Conservation (phyloP, 2,888 invertebrate species). For the Tribolium freemani region DNA sequence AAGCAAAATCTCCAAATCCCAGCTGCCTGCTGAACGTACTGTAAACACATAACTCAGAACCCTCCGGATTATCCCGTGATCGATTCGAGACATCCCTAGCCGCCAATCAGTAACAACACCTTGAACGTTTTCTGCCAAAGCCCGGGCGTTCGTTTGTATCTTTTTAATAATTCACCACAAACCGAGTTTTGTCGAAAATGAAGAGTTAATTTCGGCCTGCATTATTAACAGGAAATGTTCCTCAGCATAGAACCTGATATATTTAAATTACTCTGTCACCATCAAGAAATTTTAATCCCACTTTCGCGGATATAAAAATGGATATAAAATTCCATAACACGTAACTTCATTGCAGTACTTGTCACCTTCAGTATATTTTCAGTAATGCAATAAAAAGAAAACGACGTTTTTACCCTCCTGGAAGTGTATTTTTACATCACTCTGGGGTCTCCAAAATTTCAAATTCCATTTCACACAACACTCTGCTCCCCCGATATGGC, state of each 20-base stretch:
- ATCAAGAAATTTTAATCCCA: conserved; percentile 67
- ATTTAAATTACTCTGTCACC: conserved; percentile 65
- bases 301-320: conserved; percentile 66
- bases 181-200: conserved; percentile 3
- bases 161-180: conserved; percentile 20
- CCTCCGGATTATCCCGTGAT: conserved; percentile 64
- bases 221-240: conserved; percentile 43
- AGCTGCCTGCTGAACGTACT: conserved; percentile 61
- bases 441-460: conserved; percentile 68
- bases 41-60: conserved; percentile 65
- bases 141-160: background rate
- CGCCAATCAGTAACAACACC: conserved; percentile 56
- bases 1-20: conserved; percentile 66
- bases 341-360: conserved; percentile 66
- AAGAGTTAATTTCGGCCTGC: conserved; percentile 40
- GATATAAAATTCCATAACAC: conserved; percentile 68
- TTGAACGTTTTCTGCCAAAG: conserved; percentile 48
- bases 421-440: conserved; percentile 70
- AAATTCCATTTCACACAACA: conserved; percentile 67
- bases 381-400: conserved; percentile 68
- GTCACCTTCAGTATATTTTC: conserved; percentile 67
- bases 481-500: conserved; percentile 58
- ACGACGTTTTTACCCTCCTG: conserved; percentile 65
- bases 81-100: conserved; percentile 61
- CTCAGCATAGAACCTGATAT: conserved; percentile 60